Base-by-base conservation (phyloP, 2,888 invertebrate genomes). In the Harpalus rubripes region DNA sequence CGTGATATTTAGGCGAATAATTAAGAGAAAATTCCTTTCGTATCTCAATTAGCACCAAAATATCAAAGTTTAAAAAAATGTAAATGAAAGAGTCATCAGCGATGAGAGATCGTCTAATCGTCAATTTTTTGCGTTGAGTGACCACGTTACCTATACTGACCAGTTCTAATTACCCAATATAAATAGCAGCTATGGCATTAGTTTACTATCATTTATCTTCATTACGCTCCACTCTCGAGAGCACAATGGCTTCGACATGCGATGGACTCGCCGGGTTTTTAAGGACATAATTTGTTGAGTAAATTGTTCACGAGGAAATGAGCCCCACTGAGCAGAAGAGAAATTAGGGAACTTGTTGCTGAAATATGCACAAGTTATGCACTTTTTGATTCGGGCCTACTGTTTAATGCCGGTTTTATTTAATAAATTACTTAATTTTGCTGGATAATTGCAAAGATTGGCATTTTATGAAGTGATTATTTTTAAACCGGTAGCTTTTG, bases 171-270 rank as follows among this genome's bases (percentile, higher is more conserved):
- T 84, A 84, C 63, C 52, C 61, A 84, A 84, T 84, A 84, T 65
- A 84, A 84, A 84, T 84, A 84, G 68, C 83, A 76, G 76, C 83
- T 83, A 74, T 83, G 76, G 78, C 65, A 84, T 78, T 84, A 78
- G 84, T 78, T 78, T 78, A 61, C 32, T 63, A 84, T 84, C 84
- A 84, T 84, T 78, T 84, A 84, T 84, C 84, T 84, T 84, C 84
- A 84, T 84, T 84, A 84, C 78, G n/a, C 32, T 32, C 22, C 52
- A 78, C 84, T 84, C 84, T 84, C 58, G 44, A 15, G 44, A 32
- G 52, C 72, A 82, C 58, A 58, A 56, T 58, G 39, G 52, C 16
- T 44, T 56, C 52, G 56, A 58, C 78, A 68, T 26, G 18, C 63
- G 10, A 65, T 26, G 63, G 32, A 39, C n/a, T 7, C 18, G 59